Base-by-base conservation (phyloP, 2,888 invertebrate species). In the Baronia brevicornis region DNA sequence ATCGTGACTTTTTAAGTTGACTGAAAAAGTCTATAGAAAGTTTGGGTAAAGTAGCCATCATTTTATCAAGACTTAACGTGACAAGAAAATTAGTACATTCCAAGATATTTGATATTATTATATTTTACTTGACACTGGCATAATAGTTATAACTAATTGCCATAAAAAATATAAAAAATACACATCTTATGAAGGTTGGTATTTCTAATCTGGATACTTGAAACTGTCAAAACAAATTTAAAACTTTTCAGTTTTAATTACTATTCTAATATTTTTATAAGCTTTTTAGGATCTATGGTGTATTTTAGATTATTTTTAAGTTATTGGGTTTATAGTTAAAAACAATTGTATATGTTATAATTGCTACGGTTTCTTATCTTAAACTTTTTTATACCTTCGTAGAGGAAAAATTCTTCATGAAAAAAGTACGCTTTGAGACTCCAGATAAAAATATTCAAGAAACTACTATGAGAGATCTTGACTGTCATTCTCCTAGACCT, bases 401-500 rank as follows among this genome's bases (percentile, higher is more conserved):
- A 19, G 9, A 14, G 8, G 19, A 20, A 8, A 5, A 7, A n/a
- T 10, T 22, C 30, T 46, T 41, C 26, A 82, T 80, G 80, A 84
- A 84, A 74, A 80, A 71, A 55, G 82, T 84, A 44, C 68, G 82
- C 18, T 84, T 84, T 52, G 62, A 68, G 43, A 60, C 67, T 32
- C 67, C 68, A 28, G 20, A 36, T 29, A 60, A 54, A 45, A 22
- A 37, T 36, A 43, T 39, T n/a, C 35, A 36, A 26, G 38, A 41
- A 12, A 26, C 35, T 13, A 48, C 38, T 28, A 77, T 80, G 73
- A 64, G 63, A 31, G 65, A 72, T 12, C 52, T 50, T 2, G 82
- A 82, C 36, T 79, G 78, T 39, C 84, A 84, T 41, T 80, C 73
- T 19, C 82, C 84, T 14, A 60, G 84, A 25, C 82, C 82, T 1